These are phyloP conservation scores for Meloidogyne floridensis DNA, from an alignment of 1,140 invertebrate genomes.

Conservation along the genomic window DNA sequence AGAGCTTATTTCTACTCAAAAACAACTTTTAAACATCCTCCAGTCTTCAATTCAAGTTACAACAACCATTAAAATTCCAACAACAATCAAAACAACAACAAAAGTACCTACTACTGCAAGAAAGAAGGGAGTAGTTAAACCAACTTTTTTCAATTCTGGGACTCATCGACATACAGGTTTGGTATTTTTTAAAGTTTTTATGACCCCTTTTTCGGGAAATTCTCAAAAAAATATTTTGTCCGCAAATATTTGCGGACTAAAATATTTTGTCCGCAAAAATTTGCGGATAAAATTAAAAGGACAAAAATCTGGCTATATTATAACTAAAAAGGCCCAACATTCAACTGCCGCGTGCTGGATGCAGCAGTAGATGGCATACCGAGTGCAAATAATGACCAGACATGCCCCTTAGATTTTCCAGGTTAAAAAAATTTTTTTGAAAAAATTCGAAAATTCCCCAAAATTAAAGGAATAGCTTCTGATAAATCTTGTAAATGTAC, in stretches of 20 bases:
- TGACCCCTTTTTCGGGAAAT: too few species aligned
- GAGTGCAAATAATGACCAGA: slow-evolving; percentile 38
- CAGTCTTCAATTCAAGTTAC: neutral
- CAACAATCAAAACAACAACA: neutral
- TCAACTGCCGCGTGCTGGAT: slow-evolving; percentile 54
- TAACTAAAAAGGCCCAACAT: slow-evolving; percentile 45
- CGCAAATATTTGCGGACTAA: too few species aligned
- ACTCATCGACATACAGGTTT: neutral
- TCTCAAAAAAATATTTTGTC: too few species aligned
- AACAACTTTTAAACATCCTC: neutral
- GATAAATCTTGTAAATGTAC: slow-evolving; percentile 53
- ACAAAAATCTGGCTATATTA: too few species aligned
- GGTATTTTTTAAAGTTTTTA: too few species aligned
- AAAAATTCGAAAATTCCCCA: neutral
- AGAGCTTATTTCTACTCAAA: neutral
- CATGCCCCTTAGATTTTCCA: slow-evolving; percentile 49
- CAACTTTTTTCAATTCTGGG: neutral
- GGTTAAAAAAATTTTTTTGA: slow-evolving; percentile 24
- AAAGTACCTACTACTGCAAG: neutral
- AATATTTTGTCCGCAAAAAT: too few species aligned
- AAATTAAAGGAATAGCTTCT: slow-evolving; percentile 38
- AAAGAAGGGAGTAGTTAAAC: neutral
- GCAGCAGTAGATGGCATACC: slow-evolving; percentile 45
- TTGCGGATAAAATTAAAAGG: too few species aligned
- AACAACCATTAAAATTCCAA: neutral